Conservation (phyloP, 2,797 vertebrate species). For the Sebastes variabilis region DNA sequence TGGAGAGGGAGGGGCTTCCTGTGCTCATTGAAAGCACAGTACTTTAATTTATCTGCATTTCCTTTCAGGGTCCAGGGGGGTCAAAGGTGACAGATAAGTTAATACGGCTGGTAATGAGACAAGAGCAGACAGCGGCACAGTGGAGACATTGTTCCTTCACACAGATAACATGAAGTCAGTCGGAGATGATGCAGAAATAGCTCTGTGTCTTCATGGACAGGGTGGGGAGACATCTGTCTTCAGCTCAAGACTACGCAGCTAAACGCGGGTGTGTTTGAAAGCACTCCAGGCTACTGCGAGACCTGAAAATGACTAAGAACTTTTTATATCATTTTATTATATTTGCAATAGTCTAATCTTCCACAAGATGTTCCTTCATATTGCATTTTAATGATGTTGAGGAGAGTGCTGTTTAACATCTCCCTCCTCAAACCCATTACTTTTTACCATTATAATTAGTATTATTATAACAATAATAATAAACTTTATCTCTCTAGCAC, state of each 20-base stretch:
- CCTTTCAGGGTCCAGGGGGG: constrained; percentile 41
- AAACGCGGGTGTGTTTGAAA: background rate
- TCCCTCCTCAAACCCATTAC: background rate
- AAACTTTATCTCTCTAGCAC: no score
- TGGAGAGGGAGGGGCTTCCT: constrained; percentile 56
- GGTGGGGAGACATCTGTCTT: background rate
- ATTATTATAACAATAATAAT: no score
- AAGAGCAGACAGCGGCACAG: constrained; percentile 34
- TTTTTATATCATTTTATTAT: background rate
- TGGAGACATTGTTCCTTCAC: constrained; percentile 41
- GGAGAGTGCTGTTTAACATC: background rate
- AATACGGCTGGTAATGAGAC: constrained; percentile 59
- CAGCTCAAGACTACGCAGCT: background rate
- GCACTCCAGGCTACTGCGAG: no score
- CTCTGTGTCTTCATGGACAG: background rate
- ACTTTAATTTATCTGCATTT: constrained; percentile 40
- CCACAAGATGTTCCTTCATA: background rate
- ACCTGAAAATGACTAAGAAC: background rate
- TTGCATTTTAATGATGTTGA: background rate
- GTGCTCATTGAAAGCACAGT: constrained; percentile 39
- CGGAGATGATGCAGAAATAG: background rate
- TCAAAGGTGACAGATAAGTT: constrained; percentile 54
- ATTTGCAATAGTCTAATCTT: no score
- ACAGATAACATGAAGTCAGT: background rate
- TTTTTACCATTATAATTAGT: no score